Base-by-base conservation (phyloP, 1,140 invertebrate species). In the Lutraria rhynchaena region DNA sequence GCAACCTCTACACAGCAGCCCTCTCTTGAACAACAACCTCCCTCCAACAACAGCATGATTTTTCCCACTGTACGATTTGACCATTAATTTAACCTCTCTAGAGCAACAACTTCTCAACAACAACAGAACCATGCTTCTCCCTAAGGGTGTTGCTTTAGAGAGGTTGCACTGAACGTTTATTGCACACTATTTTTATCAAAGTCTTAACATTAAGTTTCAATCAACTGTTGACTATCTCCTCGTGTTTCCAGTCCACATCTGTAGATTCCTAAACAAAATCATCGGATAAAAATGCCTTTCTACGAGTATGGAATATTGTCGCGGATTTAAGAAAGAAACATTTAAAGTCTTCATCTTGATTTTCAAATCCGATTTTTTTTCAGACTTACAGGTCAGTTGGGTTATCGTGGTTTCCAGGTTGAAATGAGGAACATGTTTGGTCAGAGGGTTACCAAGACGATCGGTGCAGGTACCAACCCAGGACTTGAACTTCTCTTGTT, bases 381-480 rank as follows among this genome's bases (percentile, higher is more conserved):
- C 31, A 78, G 75, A 49, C 33, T 78, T n/a, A 22, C 17, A 17
- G 46, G 31, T 2, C 53, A 57, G 51, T 33, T 78, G 24, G 75
- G 75, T 19, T 78, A 78, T 49, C 22, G 61, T 4, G 75, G 75
- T 27, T 78, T 78, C n/a, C 7, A 17, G 0, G 49, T 78, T 17
- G 75, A 67, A 51, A 58, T 67, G 44, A 46, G 44, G 27, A 67
- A 78, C 51, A 37, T 51, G 17, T 29, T 67, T 3, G 75, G 75
- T 19, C 44, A 78, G 31, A 46, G 63, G 15, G 29, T 33, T 22
- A 55, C 19, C 49, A 78, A 57, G 35, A 69, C 75, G 9, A 41
- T 78, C 15, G 75, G 61, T 1, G 75, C 75, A 19, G 75, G 75
- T 22, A 65, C 61, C 1, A 69, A 67, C 31, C 75, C 75, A 2